Conservation (phyloP, 2,888 invertebrate genomes). For the Cabera pusaria region DNA sequence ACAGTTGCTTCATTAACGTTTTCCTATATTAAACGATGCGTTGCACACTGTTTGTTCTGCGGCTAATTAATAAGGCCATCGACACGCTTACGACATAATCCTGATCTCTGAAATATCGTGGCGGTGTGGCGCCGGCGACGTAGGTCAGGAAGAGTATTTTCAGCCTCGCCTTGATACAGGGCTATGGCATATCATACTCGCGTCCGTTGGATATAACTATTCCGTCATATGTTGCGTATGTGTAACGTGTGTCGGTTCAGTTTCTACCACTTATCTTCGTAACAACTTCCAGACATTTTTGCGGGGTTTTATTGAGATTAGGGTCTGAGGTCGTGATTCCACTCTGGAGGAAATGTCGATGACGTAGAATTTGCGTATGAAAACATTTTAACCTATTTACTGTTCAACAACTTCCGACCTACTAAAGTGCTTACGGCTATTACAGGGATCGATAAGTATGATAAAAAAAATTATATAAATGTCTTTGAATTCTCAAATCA, state of each 20-base stretch:
- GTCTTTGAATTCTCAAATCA: conserved; percentile 4
- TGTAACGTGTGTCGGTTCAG: conserved; percentile 24
- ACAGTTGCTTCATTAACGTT: neutral
- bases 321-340: conserved; percentile 4
- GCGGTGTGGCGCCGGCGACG: conserved; percentile 57
- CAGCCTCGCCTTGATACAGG: conserved; percentile 79
- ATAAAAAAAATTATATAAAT: conserved; percentile 10
- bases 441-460: no score
- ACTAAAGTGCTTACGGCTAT: no score
- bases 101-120: conserved; percentile 58
- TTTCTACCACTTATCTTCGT: conserved; percentile 30
- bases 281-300: conserved; percentile 36
- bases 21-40: conserved; percentile 8
- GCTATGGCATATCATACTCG: conserved; percentile 71
- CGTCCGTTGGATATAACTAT: conserved; percentile 73
- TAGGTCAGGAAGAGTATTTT: conserved; percentile 80
- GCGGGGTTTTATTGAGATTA: conserved; percentile 8
- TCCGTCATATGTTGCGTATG: conserved; percentile 57
- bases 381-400: conserved; percentile 6
- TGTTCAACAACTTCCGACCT: conserved; percentile 9
- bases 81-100: conserved; percentile 52
- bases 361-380: conserved; percentile 2
- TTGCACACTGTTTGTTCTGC: conserved; percentile 23
- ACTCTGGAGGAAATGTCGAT: conserved; percentile 4
- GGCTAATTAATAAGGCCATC: conserved; percentile 48